A percentile compares a stretch with the other conserved stretches of the same genome.
phyloP scores from a whole-genome alignment of 2,113 vertebrate species.

The Beaufortia kweichowensis region DNA sequence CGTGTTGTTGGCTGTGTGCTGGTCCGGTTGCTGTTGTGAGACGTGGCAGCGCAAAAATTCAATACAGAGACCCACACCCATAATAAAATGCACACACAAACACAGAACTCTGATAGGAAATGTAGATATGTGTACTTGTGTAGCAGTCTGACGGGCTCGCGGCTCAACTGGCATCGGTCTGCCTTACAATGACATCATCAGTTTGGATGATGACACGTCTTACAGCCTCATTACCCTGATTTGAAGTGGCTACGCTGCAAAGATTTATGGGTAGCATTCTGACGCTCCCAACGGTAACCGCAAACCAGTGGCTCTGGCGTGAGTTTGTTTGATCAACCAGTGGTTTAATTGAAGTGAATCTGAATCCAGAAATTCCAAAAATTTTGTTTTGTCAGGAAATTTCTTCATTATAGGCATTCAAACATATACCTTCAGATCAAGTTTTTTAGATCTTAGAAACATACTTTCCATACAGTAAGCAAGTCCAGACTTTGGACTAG shows the following conservation, averaged over 20 bases:
- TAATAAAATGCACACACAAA: constrained; percentile 59
- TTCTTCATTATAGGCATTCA: too few relatives aligned
- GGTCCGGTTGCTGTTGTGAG: constrained; percentile 51
- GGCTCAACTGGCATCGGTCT: constrained; percentile 60
- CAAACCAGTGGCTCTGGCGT: too few relatives aligned
- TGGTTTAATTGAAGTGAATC: too few relatives aligned
- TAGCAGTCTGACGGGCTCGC: constrained; percentile 56
- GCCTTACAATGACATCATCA: constrained; percentile 71
- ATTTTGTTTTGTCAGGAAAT: too few relatives aligned
- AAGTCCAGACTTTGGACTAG: neutral
- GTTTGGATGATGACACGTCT: constrained; percentile 79
- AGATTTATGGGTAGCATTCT: constrained; percentile 78
- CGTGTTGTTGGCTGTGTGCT: neutral
- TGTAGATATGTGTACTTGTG: constrained; percentile 39
- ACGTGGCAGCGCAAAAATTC: constrained; percentile 70
- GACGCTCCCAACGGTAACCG: constrained; percentile 67
- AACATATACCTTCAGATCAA: neutral
- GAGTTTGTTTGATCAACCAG: too few relatives aligned
- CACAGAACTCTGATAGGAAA: constrained; percentile 38
- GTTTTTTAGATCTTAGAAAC: neutral
- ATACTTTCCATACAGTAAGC: neutral
- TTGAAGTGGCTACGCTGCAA: constrained; percentile 75
- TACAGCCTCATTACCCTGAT: constrained; percentile 77
- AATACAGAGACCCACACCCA: constrained; percentile 71
- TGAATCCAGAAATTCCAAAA: too few relatives aligned